These are phyloP conservation scores for Polymixis flavicincta DNA, from an alignment of 2,888 invertebrate genomes.

Conservation along the genomic window DNA sequence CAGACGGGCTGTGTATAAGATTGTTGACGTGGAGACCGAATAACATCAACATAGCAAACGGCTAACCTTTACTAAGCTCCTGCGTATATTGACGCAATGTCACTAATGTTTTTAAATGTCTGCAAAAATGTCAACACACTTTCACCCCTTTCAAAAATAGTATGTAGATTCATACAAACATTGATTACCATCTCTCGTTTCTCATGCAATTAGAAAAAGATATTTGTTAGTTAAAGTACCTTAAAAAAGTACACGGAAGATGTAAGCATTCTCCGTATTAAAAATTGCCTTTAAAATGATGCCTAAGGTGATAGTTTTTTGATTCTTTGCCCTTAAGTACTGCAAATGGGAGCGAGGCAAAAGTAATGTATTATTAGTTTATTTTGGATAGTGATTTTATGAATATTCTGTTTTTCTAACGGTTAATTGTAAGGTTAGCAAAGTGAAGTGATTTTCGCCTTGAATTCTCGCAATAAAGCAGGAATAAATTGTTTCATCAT, in stretches of 20 bases:
- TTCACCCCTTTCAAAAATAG: not conserved
- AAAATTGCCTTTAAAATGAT: not conserved
- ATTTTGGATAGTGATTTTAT: not conserved
- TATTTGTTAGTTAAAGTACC: not conserved
- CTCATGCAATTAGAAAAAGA: not conserved
- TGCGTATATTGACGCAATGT: not conserved
- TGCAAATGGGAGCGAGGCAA: not conserved
- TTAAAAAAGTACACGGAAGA: not conserved
- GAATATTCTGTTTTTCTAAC: not conserved
- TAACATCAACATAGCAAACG: not conserved
- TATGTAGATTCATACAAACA: not conserved
- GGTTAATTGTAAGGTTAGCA: not conserved
- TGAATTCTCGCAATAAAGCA: not conserved
- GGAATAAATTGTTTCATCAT: not conserved
- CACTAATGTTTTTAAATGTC: too few species aligned
- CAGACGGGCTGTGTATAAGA: not conserved
- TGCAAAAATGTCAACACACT: not conserved
- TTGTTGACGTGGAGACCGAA: conserved; percentile 7
- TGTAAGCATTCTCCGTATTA: not conserved
- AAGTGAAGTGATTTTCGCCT: not conserved
- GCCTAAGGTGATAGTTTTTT: too few species aligned
- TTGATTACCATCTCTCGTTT: not conserved
- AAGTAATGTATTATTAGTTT: too few species aligned
- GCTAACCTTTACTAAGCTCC: not conserved
- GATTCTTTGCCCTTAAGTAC: not conserved